Percentiles rank a stretch among this genome's conserved stretches.
phyloP scores from a whole-genome alignment of 2,797 vertebrate genomes.

The Xenentodon cancila region DNA sequence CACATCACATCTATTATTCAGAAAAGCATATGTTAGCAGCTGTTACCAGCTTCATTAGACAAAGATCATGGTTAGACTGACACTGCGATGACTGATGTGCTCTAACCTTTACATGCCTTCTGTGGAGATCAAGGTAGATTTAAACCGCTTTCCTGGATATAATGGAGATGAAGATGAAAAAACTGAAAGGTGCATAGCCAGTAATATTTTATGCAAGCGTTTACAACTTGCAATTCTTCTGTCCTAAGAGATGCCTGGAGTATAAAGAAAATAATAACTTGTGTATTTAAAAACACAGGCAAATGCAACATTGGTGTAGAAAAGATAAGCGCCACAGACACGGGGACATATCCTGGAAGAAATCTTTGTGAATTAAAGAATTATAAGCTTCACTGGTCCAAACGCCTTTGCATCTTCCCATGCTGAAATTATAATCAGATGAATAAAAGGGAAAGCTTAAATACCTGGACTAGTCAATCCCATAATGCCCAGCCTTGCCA shows the following conservation, averaged over 20 bases:
- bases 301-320: background rate
- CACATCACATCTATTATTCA: constrained; percentile 72
- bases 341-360: constrained; percentile 10
- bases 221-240: background rate
- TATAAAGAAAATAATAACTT: background rate
- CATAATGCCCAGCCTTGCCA: constrained; percentile 46
- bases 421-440: constrained; percentile 36
- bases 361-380: constrained; percentile 17
- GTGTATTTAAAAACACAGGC: background rate
- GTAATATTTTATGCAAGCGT: background rate
- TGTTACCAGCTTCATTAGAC: constrained; percentile 75
- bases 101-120: constrained; percentile 40
- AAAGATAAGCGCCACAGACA: constrained; percentile 7
- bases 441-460: constrained; percentile 32
- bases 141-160: constrained; percentile 13
- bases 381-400: constrained; percentile 25
- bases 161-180: constrained; percentile 17
- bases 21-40: constrained; percentile 66
- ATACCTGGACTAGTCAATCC: constrained; percentile 44
- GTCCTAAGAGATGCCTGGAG: background rate
- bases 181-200: background rate
- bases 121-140: constrained; percentile 46
- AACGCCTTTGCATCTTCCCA: constrained; percentile 25
- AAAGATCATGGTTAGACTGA: constrained; percentile 54
- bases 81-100: constrained; percentile 63